phyloP scores from a whole-genome alignment of 2,888 invertebrate species.

The Leucozona laternaria region DNA sequence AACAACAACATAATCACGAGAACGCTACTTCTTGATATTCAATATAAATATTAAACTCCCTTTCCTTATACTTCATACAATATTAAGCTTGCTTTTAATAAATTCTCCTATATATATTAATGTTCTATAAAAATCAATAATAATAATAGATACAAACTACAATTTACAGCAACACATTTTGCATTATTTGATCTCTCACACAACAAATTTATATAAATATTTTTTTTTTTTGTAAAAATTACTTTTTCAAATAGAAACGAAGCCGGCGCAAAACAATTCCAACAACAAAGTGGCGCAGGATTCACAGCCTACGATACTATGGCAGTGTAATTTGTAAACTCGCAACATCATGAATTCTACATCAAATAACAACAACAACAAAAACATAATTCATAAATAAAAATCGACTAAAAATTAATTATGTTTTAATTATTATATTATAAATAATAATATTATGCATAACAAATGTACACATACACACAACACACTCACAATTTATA shows the following conservation, averaged over 20 bases:
- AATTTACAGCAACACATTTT: background rate
- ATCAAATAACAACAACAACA: conserved; percentile 20
- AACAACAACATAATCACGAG: conserved; percentile 49
- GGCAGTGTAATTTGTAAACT: conserved; percentile 97
- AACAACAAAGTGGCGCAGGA: conserved; percentile 90
- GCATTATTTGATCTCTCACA: background rate
- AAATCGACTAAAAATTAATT: conserved; percentile 65
- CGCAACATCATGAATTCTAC: conserved; percentile 49
- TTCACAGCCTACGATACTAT: conserved; percentile 99
- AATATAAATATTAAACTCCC: conserved; percentile 42
- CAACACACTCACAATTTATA: conserved; percentile 43
- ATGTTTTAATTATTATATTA: conserved; percentile 61
- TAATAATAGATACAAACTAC: conserved; percentile 7
- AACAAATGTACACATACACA: conserved; percentile 62
- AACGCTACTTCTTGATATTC: conserved; percentile 69
- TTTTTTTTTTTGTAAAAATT: conserved; percentile 35
- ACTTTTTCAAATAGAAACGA: conserved; percentile 90
- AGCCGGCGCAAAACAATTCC: conserved; percentile 91
- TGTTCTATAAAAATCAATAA: conserved; percentile 49
- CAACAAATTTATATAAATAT: background rate
- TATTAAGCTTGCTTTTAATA: conserved; percentile 68
- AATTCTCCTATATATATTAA: conserved; percentile 53
- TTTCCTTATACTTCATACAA: conserved; percentile 55
- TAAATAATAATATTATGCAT: conserved; percentile 65
- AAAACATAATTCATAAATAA: conserved; percentile 44